Evolutionary conservation across 2,113 vertebrate species (phyloP), one percentile per base, ranked within the genome.

Genomic region (Corvus hawaiiensis): DNA sequence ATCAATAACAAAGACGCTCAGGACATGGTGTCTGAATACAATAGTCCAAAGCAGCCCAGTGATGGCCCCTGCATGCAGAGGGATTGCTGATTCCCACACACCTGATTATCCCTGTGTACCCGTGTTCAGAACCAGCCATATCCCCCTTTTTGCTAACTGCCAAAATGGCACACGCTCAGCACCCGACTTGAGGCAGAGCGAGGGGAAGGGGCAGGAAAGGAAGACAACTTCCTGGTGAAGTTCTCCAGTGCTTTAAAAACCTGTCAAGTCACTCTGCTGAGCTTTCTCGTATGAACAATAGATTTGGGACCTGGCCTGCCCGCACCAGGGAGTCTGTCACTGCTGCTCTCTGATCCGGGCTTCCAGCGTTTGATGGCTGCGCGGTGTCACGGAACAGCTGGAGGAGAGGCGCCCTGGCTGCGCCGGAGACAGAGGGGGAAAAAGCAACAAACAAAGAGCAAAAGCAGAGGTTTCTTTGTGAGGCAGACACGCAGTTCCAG

Each of bases 1-100:
- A 1, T 89, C 3, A 86, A 89, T 97, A 97, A 98, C 98, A 98
- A 98, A 98, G 97, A 93, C 72, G 37, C 96, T 51, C 77, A 85
- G 96, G 96, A 95, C 97, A 94, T 52, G 32, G 94, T 91, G 94
- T 96, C 94, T 97, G 96, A 92, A 97, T 87, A 83, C 96, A 94
- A 61, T 74, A 54, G 86, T 93, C 97, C 97, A 97, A 96, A 98
- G 96, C 94, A 91, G 63, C 82, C 43, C 89, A 89, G 93, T 10
- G 64, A 79, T 86, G 92, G 95, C 83, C 71, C 95, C 95, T 41
- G 51, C 88, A 73, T 80, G 94, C 59, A 69, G 91, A 93, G 69
- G 69, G 89, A 74, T 5, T 86, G 87, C 92, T 55, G 77, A 76
- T 86, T 79, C 76, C 85, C 90, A 30, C 81, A 88, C 96, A 97